These are phyloP conservation scores for Anas georgica DNA, from an alignment of 2,797 vertebrate species.

Conservation along the genomic window DNA sequence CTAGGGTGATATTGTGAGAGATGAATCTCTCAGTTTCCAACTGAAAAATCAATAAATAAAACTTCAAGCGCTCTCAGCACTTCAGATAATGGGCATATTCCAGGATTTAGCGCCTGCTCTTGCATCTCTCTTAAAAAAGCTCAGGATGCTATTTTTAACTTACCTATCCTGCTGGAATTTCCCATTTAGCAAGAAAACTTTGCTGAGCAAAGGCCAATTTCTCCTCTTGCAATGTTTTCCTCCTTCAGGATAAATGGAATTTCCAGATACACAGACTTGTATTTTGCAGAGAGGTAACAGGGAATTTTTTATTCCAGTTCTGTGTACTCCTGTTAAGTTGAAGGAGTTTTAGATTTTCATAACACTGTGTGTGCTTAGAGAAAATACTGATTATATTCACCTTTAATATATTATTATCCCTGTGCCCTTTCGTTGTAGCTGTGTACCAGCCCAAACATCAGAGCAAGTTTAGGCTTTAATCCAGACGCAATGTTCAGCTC, in stretches of 20 bases:
- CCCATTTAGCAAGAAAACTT: conserved; percentile 11
- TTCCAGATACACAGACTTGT: background rate
- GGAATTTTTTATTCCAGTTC: background rate
- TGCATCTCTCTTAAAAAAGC: background rate
- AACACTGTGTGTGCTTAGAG: background rate
- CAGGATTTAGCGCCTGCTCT: conserved; percentile 32
- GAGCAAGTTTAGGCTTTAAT: background rate
- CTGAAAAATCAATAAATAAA: conserved; percentile 58
- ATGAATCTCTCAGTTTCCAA: conserved; percentile 54
- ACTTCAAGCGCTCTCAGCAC: background rate
- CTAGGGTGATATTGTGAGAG: conserved; percentile 20
- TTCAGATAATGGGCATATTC: conserved; percentile 28
- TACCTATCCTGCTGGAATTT: background rate
- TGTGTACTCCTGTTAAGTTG: background rate
- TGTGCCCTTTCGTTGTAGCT: background rate
- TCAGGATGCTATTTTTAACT: background rate
- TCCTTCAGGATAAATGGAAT: background rate
- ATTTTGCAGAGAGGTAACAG: background rate
- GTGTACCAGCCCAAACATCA: background rate
- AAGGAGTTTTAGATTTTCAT: background rate
- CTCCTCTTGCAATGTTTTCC: background rate
- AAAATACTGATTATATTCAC: background rate
- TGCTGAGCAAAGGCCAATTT: background rate
- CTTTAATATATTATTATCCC: background rate
- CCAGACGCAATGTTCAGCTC: background rate